Evolutionary conservation across 2,888 invertebrate species (phyloP), one percentile per base, ranked within the genome.

Genomic region (Leptogaster cylindrica): DNA sequence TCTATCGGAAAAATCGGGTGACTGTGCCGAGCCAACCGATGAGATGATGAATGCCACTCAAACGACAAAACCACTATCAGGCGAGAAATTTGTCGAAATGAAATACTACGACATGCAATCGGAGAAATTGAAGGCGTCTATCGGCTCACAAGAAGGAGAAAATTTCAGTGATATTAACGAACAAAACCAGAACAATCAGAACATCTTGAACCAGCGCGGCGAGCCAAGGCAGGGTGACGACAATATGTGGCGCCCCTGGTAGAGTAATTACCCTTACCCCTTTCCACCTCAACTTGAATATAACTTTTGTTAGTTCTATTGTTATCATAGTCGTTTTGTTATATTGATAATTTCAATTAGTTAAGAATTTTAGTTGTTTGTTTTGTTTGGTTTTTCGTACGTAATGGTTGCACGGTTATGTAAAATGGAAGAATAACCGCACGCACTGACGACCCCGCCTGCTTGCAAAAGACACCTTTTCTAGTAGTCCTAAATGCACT

Each of bases 201-300:
- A 74, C 68, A 69, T 74, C 39, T 67, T 74, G 10, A 74, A 74
- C 61, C 75, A 73, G 48, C 73, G 73, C 16, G 51, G 27, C 51
- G 72, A 72, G 25, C 71, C 63, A 18, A 68, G 71, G 25, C 75
- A 80, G 41, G 75, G 77, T 68, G 80, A 82, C 71, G 82, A 82
- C 72, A 83, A 76, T 73, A 82, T 84, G 84, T 84, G 84, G 84
- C 78, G 84, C 68, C 84, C 84, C 58, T 84, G 84, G 84, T 84
- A 77, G 71, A 69, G 23, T 25, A 16, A 27, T 16, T 44, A 27
- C 18, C 18, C n/a, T 27, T 14, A 23, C 31, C 55, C 16, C 28
- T 18, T 27, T 39, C 39, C 14, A 31, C 16, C 12, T 51, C 27
- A 18, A 52, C 20, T 55, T n/a, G 39, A 55, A 36, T 55, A 39